Conservation (phyloP, 2,888 invertebrate genomes). For the Hipparchia sbordonii region DNA sequence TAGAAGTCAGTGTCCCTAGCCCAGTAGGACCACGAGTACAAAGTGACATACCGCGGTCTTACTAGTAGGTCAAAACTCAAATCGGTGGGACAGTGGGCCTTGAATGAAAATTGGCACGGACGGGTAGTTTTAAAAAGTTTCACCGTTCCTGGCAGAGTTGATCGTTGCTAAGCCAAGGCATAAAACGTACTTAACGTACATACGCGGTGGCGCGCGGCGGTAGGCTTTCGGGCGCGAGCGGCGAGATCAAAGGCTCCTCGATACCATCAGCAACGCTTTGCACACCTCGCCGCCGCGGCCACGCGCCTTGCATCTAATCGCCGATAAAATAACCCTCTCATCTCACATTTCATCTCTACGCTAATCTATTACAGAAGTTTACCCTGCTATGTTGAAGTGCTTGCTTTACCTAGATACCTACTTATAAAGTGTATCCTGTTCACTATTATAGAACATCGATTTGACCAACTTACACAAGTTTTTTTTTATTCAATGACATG, state of each 20-base stretch:
- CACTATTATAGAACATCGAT: too few species aligned
- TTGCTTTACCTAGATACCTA: neutral
- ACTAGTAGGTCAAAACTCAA: too few species aligned
- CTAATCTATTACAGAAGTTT: constrained; percentile 51
- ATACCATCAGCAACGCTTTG: constrained; percentile 69
- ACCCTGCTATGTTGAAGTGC: constrained; percentile 18
- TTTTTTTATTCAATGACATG: too few species aligned
- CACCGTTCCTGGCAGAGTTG: neutral
- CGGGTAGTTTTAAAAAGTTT: too few species aligned
- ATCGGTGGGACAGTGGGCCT: too few species aligned
- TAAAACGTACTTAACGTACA: constrained; percentile 7
- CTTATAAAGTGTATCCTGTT: neutral
- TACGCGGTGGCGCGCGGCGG: constrained; percentile 19
- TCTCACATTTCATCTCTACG: constrained; percentile 69
- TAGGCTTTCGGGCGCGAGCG: constrained; percentile 48
- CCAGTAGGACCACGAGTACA: too few species aligned
- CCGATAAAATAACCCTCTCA: constrained; percentile 66
- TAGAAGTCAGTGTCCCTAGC: too few species aligned
- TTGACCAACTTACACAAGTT: too few species aligned
- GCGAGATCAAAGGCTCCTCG: constrained; percentile 68
- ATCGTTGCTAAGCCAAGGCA: constrained; percentile 1
- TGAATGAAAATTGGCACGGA: too few species aligned
- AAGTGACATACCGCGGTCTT: too few species aligned
- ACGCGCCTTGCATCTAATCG: constrained; percentile 69
- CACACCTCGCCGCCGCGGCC: constrained; percentile 65